These are phyloP conservation scores for Rotaria sp. DNA, from an alignment of 2,888 invertebrate genomes.

Conservation along the genomic window DNA sequence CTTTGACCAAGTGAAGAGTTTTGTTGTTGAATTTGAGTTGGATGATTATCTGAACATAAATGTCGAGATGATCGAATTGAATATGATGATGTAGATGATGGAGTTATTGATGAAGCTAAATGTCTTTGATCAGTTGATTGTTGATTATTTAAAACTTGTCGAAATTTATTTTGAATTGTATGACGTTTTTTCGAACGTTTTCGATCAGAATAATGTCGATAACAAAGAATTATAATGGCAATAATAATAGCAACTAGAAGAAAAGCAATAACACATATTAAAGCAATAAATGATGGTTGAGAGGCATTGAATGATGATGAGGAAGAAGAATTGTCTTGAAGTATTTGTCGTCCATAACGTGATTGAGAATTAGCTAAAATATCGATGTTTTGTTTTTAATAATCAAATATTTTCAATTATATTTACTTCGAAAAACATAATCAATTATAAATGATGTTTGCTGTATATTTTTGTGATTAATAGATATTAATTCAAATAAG, in stretches of 20 bases:
- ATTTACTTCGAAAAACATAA: slow-evolving; percentile 7
- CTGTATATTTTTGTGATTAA: neutral
- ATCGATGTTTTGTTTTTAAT: neutral
- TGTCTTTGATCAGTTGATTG: neutral
- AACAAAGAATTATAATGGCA: neutral
- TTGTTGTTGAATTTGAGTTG: neutral
- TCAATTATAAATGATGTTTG: slow-evolving; percentile 2
- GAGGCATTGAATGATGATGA: neutral
- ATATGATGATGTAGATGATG: neutral
- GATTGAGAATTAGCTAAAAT: neutral
- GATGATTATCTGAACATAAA: neutral
- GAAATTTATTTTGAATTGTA: neutral
- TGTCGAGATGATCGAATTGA: neutral
- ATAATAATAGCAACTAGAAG: neutral
- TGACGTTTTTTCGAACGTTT: neutral
- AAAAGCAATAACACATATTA: neutral
- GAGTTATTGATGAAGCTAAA: slow-evolving; percentile 17
- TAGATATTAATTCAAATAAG: neutral
- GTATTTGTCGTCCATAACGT: neutral
- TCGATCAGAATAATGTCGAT: neutral
- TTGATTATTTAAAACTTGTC: neutral
- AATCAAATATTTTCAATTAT: no score
- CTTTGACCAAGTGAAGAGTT: neutral
- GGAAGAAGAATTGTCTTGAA: neutral
- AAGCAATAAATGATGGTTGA: slow-evolving; percentile 25